These are phyloP conservation scores for Notodonta dromedarius DNA, from an alignment of 2,888 invertebrate genomes.

Conservation along the genomic window DNA sequence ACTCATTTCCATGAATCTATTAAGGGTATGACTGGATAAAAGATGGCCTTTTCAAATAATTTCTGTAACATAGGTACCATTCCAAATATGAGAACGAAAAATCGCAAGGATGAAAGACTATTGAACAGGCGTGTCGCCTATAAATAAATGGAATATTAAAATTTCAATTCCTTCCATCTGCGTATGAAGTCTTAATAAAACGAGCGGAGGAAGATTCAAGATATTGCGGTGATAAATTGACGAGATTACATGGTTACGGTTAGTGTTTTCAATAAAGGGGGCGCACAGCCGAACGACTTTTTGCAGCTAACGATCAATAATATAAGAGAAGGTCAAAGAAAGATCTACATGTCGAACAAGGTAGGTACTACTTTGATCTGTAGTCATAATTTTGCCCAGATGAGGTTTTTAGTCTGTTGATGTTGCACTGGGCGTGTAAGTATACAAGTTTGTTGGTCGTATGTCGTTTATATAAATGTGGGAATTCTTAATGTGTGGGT, in stretches of 20 bases:
- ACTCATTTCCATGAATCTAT: no score
- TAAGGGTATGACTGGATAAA: neutral
- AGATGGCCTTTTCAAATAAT: neutral
- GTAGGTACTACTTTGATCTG: no score
- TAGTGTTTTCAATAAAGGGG: neutral
- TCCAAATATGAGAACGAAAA: neutral
- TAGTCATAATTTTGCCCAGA: no score
- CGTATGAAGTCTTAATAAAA: conserved; percentile 29
- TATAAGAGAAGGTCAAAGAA: no score
- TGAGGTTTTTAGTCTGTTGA: no score
- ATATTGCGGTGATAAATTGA: conserved; percentile 45
- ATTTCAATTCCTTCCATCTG: conserved; percentile 32
- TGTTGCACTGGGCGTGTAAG: no score
- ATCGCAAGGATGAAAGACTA: neutral
- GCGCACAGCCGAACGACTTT: neutral
- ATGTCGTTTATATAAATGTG: no score
- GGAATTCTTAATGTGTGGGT: no score
- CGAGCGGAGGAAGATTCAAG: conserved; percentile 18
- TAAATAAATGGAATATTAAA: conserved; percentile 1
- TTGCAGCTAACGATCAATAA: neutral
- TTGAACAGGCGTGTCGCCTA: neutral
- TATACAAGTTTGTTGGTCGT: no score
- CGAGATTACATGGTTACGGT: conserved; percentile 30
- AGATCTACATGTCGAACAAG: no score
- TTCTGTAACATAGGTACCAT: neutral